phyloP scores from a whole-genome alignment of 2,888 invertebrate genomes.

The Mongoloraphidia duomilia region DNA sequence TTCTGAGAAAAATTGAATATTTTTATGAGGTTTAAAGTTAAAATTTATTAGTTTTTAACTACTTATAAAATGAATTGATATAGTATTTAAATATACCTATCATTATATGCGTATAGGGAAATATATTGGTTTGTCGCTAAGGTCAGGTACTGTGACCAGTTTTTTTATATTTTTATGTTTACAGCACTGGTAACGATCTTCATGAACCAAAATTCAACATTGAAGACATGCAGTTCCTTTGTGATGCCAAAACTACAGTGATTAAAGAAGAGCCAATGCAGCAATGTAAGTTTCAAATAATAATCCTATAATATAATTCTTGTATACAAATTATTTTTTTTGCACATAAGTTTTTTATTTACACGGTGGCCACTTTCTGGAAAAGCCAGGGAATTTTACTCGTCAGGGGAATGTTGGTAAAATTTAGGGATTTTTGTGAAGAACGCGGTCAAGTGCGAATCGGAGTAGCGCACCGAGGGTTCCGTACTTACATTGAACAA shows the following conservation, averaged over 20 bases:
- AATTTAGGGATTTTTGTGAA: too few relatives aligned
- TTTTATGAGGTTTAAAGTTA: background rate
- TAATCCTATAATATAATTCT: background rate
- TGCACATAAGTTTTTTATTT: too few relatives aligned
- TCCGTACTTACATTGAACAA: too few relatives aligned
- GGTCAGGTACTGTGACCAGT: conserved; percentile 1
- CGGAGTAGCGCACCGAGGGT: too few relatives aligned
- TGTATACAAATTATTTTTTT: conserved; percentile 2
- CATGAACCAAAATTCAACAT: conserved; percentile 33
- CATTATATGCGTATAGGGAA: too few relatives aligned
- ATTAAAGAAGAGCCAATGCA: conserved; percentile 30
- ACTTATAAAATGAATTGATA: background rate
- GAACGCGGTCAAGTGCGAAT: too few relatives aligned
- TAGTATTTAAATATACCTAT: background rate
- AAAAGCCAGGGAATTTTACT: too few relatives aligned
- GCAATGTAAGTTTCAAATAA: conserved; percentile 15
- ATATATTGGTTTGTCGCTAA: background rate
- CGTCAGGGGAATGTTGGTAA: too few relatives aligned
- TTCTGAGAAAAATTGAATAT: background rate
- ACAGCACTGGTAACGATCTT: conserved; percentile 37
- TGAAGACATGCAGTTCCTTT: conserved; percentile 44
- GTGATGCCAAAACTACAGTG: conserved; percentile 29
- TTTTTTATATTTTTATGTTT: conserved; percentile 21
- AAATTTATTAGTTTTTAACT: background rate
- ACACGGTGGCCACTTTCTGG: too few relatives aligned